Evolutionary conservation across 2,113 vertebrate species (phyloP).

Genomic region (Petaurus breviceps): DNA sequence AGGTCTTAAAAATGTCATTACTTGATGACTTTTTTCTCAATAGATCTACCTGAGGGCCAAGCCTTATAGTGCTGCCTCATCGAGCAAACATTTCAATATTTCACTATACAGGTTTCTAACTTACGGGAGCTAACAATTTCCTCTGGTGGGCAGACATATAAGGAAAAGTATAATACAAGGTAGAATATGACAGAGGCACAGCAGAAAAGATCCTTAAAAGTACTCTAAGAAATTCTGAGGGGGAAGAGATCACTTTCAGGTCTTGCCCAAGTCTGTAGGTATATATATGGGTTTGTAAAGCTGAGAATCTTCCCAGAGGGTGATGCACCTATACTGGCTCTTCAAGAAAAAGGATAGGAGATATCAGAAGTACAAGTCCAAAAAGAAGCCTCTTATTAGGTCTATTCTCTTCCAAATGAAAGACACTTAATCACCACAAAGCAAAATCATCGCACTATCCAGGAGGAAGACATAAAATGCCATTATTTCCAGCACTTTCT

Average conservation of each 20-base stretch:
- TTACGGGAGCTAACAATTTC: not conserved
- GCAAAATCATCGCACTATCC: not conserved
- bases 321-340: too few relatives aligned
- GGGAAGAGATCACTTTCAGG: not conserved
- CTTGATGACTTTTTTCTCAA: conserved; percentile 1
- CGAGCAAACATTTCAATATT: not conserved
- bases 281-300: not conserved
- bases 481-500: not conserved
- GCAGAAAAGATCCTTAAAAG: not conserved
- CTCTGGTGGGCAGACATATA: not conserved
- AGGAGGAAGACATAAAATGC: not conserved
- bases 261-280: not conserved
- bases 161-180: not conserved
- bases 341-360: not conserved
- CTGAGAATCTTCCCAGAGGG: not conserved
- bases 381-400: not conserved
- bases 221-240: not conserved
- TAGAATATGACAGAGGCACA: not conserved
- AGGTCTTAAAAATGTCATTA: not conserved
- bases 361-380: not conserved
- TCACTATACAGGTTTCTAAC: not conserved
- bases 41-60: not conserved
- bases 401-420: not conserved
- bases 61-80: not conserved
- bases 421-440: not conserved